Conservation (phyloP, 1,140 invertebrate genomes). For the Phymorhynchus buccinoides region DNA sequence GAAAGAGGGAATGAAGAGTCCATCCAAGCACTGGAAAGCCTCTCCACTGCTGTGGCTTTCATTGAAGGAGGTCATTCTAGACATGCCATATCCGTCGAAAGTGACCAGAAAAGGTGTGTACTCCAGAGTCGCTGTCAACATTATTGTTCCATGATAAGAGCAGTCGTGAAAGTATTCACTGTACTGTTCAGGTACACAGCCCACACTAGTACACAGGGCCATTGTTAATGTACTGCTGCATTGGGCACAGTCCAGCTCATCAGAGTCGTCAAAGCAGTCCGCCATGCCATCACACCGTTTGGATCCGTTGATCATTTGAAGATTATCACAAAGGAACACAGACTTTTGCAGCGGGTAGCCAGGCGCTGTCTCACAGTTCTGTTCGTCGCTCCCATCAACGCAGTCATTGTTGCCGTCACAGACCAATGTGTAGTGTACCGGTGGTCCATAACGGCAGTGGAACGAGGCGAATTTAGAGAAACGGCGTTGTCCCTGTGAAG, state of each 20-base stretch:
- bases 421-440: conserved; percentile 31
- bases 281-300: conserved; percentile 33
- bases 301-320: background rate
- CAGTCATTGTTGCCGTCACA: conserved; percentile 43
- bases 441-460: conserved; percentile 8
- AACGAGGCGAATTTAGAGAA: background rate
- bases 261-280: conserved; percentile 41
- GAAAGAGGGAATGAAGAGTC: conserved; percentile 34
- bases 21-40: conserved; percentile 18
- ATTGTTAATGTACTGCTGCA: background rate
- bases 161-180: conserved; percentile 3
- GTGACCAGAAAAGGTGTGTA: conserved; percentile 21
- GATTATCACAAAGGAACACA: conserved; percentile 23
- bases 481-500: background rate
- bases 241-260: conserved; percentile 35
- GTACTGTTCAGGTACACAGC: conserved; percentile 24
- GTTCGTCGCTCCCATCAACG: conserved; percentile 36
- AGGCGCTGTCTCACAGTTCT: background rate
- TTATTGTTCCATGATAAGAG: too few species aligned
- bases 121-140: too few species aligned
- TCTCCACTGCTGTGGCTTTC: background rate
- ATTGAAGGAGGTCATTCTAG: background rate
- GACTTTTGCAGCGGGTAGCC: background rate
- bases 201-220: conserved; percentile 20
- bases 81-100: conserved; percentile 41